Conservation (phyloP, 2,888 invertebrate species). For the Aleiodes alternator region DNA sequence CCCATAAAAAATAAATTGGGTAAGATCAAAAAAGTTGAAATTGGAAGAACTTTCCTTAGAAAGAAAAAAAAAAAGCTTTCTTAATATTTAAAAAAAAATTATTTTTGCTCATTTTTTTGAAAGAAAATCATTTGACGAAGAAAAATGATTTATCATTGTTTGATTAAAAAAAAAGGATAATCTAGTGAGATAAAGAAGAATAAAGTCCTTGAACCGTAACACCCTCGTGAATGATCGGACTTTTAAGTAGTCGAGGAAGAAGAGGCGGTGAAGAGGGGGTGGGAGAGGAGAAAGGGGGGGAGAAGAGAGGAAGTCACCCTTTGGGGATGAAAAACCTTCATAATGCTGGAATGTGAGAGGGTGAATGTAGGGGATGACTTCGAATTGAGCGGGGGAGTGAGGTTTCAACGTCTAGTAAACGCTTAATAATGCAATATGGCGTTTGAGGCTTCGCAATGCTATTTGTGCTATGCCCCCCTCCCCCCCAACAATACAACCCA, state of each 20-base stretch:
- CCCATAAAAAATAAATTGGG: neutral
- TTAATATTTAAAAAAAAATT: too few relatives aligned
- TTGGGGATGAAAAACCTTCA: constrained; percentile 71
- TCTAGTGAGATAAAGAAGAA: neutral
- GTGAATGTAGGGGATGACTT: constrained; percentile 54
- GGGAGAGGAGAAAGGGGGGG: neutral
- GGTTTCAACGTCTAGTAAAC: constrained; percentile 50
- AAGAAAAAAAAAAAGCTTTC: too few relatives aligned
- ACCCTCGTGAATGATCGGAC: constrained; percentile 34
- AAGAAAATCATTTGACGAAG: too few relatives aligned
- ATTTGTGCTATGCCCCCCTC: constrained; percentile 69
- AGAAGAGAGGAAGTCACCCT: constrained; percentile 50
- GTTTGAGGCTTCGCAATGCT: constrained; percentile 70
- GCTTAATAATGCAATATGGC: constrained; percentile 75
- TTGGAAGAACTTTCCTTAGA: too few relatives aligned
- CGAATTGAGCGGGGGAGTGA: constrained; percentile 34
- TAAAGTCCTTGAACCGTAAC: constrained; percentile 15
- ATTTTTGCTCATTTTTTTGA: too few relatives aligned
- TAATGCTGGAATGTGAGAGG: constrained; percentile 72
- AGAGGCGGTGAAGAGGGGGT: constrained; percentile 21
- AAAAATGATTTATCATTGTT: too few relatives aligned
- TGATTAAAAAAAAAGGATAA: neutral
- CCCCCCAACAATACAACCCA: constrained; percentile 63
- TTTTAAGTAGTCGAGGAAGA: constrained; percentile 41
- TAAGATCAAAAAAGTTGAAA: too few relatives aligned